These are phyloP conservation scores for Rynchops niger DNA, from an alignment of 2,113 vertebrate species.

Conservation along the genomic window DNA sequence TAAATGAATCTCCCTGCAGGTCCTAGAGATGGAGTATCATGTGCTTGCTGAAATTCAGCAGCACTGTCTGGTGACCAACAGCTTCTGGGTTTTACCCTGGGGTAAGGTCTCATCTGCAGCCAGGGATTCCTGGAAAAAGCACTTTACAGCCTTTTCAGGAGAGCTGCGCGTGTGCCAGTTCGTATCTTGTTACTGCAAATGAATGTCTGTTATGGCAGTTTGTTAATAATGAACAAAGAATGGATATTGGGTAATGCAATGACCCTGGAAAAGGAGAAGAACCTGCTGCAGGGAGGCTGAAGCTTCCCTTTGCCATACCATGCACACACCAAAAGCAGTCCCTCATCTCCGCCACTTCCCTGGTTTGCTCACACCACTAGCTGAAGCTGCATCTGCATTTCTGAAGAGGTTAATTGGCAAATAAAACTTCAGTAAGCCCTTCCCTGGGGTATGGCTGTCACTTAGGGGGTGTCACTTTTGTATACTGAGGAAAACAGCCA, in stretches of 20 bases:
- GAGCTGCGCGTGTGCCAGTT: background rate
- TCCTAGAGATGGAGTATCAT: background rate
- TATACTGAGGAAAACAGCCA: background rate
- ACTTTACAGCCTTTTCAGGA: background rate
- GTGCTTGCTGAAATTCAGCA: background rate
- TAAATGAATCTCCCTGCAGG: background rate
- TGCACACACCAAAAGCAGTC: background rate
- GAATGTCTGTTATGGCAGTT: background rate
- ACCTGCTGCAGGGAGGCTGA: background rate
- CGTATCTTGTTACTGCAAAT: background rate
- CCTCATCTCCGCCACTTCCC: background rate
- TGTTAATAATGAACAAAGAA: background rate
- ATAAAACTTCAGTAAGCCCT: background rate
- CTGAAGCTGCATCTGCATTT: conserved; percentile 7
- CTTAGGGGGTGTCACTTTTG: background rate
- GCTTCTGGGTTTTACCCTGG: background rate
- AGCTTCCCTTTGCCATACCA: background rate
- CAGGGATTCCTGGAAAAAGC: background rate
- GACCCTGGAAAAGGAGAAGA: background rate
- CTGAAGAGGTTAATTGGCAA: background rate
- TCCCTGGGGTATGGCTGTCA: background rate
- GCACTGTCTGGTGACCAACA: background rate
- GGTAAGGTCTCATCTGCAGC: background rate
- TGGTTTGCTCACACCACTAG: background rate
- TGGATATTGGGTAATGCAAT: background rate